Conservation (phyloP, 2,797 vertebrate species). For the Chloroceryle inda region DNA sequence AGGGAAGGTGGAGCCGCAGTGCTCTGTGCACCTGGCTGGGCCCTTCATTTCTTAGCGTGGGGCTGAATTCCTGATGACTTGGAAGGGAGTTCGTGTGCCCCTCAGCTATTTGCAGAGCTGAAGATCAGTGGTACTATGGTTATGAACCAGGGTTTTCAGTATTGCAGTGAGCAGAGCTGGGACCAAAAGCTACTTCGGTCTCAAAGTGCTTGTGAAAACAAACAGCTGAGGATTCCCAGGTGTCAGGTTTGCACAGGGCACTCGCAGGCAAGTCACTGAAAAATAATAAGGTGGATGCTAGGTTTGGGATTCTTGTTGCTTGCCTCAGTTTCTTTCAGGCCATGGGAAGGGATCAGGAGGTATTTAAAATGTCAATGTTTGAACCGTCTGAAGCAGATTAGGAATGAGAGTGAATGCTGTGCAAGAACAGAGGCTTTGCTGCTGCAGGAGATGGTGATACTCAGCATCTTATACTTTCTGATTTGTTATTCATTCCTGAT, state of each 20-base stretch:
- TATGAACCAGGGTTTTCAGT: not conserved
- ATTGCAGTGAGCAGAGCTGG: not conserved
- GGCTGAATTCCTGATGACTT: constrained; percentile 4
- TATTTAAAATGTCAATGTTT: not conserved
- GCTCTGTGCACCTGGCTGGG: not conserved
- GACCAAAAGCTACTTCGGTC: not conserved
- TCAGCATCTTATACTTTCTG: not conserved
- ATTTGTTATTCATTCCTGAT: not conserved
- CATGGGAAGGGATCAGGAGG: not conserved
- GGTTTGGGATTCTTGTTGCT: not conserved
- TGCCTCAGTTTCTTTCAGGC: constrained; percentile 8
- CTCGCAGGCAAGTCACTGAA: not conserved
- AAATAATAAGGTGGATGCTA: not conserved
- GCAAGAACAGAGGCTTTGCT: not conserved
- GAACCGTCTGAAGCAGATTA: not conserved
- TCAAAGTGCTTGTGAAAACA: not conserved
- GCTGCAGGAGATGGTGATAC: not conserved
- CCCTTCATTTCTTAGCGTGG: fast-evolving
- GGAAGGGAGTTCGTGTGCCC: not conserved
- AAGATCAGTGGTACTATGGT: not conserved
- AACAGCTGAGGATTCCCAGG: not conserved
- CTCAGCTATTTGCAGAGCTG: constrained; percentile 16
- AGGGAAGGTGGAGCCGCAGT: not conserved
- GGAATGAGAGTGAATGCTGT: not conserved
- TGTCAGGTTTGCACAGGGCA: not conserved